phyloP scores from a whole-genome alignment of 2,113 vertebrate species.

The Cyanoramphus novaezelandiae region DNA sequence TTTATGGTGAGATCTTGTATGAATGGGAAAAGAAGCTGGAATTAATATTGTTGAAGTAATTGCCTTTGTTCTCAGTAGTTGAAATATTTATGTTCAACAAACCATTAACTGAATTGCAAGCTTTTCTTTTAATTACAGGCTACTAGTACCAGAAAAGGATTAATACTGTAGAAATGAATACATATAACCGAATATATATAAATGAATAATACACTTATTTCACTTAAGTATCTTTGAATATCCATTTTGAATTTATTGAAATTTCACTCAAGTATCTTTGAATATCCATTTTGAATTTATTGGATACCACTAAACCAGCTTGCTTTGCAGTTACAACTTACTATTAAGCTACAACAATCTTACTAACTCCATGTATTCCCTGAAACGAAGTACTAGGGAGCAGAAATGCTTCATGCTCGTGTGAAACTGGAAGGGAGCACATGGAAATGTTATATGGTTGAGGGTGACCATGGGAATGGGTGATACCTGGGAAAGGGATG shows the following conservation, averaged over 20 bases:
- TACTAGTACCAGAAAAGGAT: background rate
- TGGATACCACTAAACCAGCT: background rate
- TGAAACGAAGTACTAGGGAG: background rate
- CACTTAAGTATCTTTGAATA: background rate
- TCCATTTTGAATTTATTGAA: background rate
- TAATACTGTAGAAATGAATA: background rate
- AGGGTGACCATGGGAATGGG: too few relatives aligned
- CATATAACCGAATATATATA: background rate
- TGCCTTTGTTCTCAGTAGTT: background rate
- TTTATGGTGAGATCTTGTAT: background rate
- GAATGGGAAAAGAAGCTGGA: background rate
- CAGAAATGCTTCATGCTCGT: accelerated
- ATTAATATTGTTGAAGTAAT: background rate
- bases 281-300: background rate
- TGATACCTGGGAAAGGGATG: background rate
- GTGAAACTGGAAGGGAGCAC: background rate
- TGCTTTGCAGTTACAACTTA: background rate
- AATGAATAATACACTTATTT: background rate
- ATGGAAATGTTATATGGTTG: accelerated
- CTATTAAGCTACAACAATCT: background rate
- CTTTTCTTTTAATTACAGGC: background rate
- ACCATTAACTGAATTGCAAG: background rate
- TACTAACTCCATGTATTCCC: background rate
- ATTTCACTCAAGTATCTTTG: background rate
- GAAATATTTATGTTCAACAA: background rate